Evolutionary conservation across 2,888 invertebrate species (phyloP).

Genomic region (Ypsolopha scabrella): DNA sequence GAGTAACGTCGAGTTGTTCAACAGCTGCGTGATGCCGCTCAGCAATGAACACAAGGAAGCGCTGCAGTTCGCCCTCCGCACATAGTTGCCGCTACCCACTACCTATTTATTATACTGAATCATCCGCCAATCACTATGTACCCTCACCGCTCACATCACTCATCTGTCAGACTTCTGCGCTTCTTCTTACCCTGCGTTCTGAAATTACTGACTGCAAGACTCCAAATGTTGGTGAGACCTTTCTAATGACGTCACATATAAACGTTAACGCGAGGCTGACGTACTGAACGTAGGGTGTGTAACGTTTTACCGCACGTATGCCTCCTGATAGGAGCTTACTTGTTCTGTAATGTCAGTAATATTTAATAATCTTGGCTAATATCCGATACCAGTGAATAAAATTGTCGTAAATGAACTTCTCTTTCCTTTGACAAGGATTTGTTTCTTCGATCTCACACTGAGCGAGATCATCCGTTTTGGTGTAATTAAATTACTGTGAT

Average conservation of each 20-base stretch:
- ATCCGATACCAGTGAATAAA: neutral
- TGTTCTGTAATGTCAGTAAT: neutral
- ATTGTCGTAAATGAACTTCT: conserved; percentile 2
- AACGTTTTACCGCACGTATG: too few species aligned
- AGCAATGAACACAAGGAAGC: conserved; percentile 87
- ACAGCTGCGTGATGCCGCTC: conserved; percentile 81
- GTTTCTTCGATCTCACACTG: conserved; percentile 26
- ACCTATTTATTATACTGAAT: conserved; percentile 18
- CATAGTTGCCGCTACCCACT: conserved; percentile 24
- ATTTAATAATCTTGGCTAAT: neutral
- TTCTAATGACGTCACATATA: too few species aligned
- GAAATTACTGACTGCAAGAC: too few species aligned
- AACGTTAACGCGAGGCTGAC: too few species aligned
- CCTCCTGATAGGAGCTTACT: too few species aligned
- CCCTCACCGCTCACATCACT: neutral
- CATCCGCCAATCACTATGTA: neutral
- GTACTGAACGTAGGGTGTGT: too few species aligned
- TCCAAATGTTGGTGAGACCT: too few species aligned
- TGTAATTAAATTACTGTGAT: conserved; percentile 59
- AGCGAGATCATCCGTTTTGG: conserved; percentile 35
- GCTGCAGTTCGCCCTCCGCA: conserved; percentile 78
- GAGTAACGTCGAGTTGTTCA: conserved; percentile 83
- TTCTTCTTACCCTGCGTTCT: too few species aligned
- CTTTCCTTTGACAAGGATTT: conserved; percentile 5
- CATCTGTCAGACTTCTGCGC: neutral